Evolutionary conservation across 2,797 vertebrate genomes (phyloP), one percentile per base, ranked within the genome.

Genomic region (Neosalanx taihuensis): DNA sequence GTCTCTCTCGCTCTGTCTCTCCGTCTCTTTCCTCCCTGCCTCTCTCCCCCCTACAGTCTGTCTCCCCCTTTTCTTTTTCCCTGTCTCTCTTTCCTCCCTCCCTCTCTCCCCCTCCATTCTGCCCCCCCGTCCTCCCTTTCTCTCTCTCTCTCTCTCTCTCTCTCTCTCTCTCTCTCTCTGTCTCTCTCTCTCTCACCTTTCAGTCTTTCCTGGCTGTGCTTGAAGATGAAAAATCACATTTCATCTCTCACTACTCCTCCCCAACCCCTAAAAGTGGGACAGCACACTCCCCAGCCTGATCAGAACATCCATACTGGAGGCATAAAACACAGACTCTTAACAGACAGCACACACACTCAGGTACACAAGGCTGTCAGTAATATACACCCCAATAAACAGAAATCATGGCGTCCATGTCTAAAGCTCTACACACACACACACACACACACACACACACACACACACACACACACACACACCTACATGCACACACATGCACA

Each of bases 201-300:
- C 58, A 71, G 64, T 74, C 62, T 86, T 80, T 75, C 75, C 75
- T 77, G 77, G 79, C 82, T 77, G 33, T 63, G 73, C 53, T 67
- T 20, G 13, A 79, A 79, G 73, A 74, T 61, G 80, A 85, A 88
- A 85, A 84, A 73, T 78, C 33, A 12, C 71, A 72, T 86, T 86
- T 81, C 70, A 79, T 23, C 64, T 74, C 65, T 46, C 67, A 78
- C 77, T 35, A 6, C 33, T 68, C 31, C 15, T 29, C 41, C 31
- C 29, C 63, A 56, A 18, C 37, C 59, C 37, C 68, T 46, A 74
- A 75, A 41, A 72, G 18, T 58, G 67, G 7, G 88, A 75, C 86
- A 81, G n/a, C 64, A 77, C 68, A 74, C 66, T 76, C 75, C 9
- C 76, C 74, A 72, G 78, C 74, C 81, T 67, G 56, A 70, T 67